Evolutionary conservation across 35 echinoderm and acorn worm genomes (phyloP).

Genomic region (Hemicentrotus pulcherrimus): DNA sequence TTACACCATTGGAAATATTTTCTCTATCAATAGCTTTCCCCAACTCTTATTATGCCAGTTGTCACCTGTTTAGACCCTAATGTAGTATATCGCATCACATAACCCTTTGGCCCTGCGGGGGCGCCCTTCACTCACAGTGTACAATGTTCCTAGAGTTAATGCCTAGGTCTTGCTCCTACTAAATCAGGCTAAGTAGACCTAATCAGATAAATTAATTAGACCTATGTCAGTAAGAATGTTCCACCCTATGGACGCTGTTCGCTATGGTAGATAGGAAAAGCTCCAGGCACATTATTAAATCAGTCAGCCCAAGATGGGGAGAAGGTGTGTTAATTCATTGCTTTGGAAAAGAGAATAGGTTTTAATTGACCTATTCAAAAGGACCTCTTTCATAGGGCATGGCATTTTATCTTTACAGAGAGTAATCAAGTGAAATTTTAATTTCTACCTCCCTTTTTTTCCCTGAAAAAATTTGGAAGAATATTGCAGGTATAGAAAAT

Average conservation of each 20-base stretch:
- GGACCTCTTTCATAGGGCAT: too few species aligned
- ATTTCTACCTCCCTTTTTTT: too few species aligned
- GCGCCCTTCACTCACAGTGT: neutral
- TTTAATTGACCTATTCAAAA: too few species aligned
- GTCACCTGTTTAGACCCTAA: neutral
- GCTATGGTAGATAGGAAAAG: neutral
- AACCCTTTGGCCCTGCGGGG: neutral
- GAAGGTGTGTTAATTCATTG: neutral
- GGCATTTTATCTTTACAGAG: too few species aligned
- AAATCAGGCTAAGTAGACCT: neutral
- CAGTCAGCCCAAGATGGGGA: neutral
- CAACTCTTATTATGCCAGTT: neutral
- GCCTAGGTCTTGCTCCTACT: neutral
- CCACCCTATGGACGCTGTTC: neutral
- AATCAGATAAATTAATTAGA: constrained; percentile 14
- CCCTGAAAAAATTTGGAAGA: too few species aligned
- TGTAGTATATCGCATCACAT: neutral
- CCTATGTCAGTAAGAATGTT: neutral
- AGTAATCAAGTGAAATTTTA: too few species aligned
- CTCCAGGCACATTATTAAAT: neutral
- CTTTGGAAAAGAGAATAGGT: neutral
- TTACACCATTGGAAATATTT: constrained; percentile 7
- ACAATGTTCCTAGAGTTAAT: neutral
- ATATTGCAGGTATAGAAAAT: too few species aligned
- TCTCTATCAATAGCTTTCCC: neutral